A percentile compares a stretch with the other conserved stretches of the same genome.
phyloP scores from a whole-genome alignment of 2,113 vertebrate species.

The Mastomys coucha region DNA sequence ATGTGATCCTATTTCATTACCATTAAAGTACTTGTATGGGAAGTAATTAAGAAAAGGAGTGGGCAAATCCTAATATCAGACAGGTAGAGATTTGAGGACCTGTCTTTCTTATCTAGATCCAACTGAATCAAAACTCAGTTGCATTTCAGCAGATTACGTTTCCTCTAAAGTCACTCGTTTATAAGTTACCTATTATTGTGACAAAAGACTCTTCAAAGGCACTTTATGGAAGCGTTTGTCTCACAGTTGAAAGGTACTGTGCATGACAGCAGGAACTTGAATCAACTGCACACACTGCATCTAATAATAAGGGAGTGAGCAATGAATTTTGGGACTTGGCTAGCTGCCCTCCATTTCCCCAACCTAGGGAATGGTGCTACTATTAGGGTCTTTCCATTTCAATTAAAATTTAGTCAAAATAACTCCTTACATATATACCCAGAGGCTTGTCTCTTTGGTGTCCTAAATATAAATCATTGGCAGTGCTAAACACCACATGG shows the following conservation, averaged over 20 bases:
- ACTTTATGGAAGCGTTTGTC: neutral
- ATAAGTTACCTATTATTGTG: neutral
- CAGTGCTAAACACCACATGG: neutral
- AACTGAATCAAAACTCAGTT: neutral
- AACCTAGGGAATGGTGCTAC: neutral
- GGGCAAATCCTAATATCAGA: neutral
- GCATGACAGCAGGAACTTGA: neutral
- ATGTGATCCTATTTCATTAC: neutral
- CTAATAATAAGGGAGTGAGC: neutral
- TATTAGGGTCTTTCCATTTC: neutral
- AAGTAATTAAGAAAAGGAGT: neutral
- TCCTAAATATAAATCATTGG: neutral
- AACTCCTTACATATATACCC: neutral
- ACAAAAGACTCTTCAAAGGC: neutral
- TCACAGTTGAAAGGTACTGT: neutral
- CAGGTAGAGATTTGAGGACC: neutral
- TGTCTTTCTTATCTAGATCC: neutral
- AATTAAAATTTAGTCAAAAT: neutral
- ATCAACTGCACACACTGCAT: neutral
- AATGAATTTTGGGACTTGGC: too few species aligned
- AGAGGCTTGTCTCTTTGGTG: neutral
- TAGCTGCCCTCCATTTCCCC: too few species aligned
- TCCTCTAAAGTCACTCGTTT: neutral
- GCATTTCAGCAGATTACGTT: neutral
- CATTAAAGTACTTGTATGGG: neutral